phyloP scores from a whole-genome alignment of 1,140 invertebrate species.

The Platorchestia sp. region DNA sequence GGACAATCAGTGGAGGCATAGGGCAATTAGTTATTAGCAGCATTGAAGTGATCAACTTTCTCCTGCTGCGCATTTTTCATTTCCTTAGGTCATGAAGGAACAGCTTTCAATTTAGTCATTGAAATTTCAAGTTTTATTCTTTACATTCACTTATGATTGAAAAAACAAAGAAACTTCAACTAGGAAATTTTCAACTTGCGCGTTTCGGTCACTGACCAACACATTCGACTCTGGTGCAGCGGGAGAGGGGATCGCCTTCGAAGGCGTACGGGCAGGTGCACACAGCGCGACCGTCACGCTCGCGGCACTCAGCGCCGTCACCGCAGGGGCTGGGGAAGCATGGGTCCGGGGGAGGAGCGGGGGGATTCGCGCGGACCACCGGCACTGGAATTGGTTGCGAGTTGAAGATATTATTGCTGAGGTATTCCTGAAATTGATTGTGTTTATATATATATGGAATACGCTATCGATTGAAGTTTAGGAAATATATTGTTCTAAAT shows the following conservation, averaged over 20 bases:
- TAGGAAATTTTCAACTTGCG: background rate
- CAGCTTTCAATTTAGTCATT: no score
- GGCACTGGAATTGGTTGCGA: slow-evolving; percentile 20
- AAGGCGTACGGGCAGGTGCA: slow-evolving; percentile 70
- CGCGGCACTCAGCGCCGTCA: slow-evolving; percentile 72
- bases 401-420: background rate
- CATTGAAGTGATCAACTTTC: background rate
- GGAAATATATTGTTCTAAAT: background rate
- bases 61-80: no score
- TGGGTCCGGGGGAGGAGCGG: slow-evolving; percentile 74
- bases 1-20: background rate
- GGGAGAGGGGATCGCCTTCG: slow-evolving; percentile 81
- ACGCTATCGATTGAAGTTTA: background rate
- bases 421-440: background rate
- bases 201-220: slow-evolving; percentile 52
- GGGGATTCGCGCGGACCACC: slow-evolving; percentile 54
- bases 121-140: background rate
- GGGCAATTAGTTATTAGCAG: background rate
- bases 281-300: slow-evolving; percentile 69
- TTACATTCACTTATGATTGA: background rate
- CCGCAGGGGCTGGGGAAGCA: slow-evolving; percentile 75
- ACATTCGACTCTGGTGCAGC: slow-evolving; percentile 68
- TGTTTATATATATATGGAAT: background rate
- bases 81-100: no score
- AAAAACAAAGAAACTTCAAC: background rate